A percentile compares a stretch with the other conserved stretches of the same genome.
These are phyloP conservation scores for Poecilia latipinna DNA, from an alignment of 2,113 vertebrate genomes.

Conservation along the genomic window DNA sequence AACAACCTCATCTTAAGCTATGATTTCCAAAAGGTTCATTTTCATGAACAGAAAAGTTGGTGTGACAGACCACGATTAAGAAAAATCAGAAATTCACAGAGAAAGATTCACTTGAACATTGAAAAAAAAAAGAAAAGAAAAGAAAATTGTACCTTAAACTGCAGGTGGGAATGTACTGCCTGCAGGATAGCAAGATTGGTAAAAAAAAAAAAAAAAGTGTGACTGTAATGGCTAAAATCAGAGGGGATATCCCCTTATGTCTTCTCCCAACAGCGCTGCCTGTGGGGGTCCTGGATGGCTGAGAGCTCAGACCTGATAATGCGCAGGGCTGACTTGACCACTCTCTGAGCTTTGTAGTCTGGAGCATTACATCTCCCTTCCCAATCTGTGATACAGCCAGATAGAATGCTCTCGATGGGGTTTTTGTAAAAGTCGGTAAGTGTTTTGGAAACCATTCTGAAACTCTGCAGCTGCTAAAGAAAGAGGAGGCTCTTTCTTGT, in stretches of 20 bases:
- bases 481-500: neutral
- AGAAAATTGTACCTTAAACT: neutral
- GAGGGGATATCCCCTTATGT: neutral
- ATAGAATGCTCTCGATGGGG: neutral
- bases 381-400: neutral
- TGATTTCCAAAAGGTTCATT: neutral
- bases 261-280: neutral
- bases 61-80: neutral
- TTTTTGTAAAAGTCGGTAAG: neutral
- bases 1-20: neutral
- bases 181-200: neutral
- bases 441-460: neutral
- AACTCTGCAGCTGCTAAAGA: neutral
- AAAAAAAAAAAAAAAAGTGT: neutral
- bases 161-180: neutral
- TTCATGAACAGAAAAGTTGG: neutral
- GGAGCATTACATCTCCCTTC: neutral
- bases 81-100: no score
- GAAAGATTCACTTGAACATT: neutral
- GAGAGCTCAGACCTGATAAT: slow-evolving; percentile 1
- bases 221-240: neutral
- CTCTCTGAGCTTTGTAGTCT: neutral
- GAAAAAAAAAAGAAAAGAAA: neutral
- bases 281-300: slow-evolving; percentile 5
- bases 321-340: neutral